These are phyloP conservation scores for Acronicta psi DNA, from an alignment of 2,888 invertebrate species.

Conservation along the genomic window DNA sequence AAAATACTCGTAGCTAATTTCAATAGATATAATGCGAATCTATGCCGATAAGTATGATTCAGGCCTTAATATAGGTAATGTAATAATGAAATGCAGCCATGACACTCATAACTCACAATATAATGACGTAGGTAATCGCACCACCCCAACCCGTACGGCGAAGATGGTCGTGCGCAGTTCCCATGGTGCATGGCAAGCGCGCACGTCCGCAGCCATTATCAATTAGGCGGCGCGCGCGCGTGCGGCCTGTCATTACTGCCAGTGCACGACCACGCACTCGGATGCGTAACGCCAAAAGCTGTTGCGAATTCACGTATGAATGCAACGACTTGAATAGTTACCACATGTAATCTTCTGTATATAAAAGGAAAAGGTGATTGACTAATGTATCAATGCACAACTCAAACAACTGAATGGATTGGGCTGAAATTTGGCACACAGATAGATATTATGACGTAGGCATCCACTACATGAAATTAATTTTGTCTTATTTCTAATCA, in stretches of 20 bases:
- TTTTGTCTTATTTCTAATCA: no score
- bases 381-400: no score
- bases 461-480: no score
- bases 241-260: conserved; percentile 85
- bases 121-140: conserved; percentile 65
- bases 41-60: background rate
- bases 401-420: no score
- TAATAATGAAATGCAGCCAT: background rate
- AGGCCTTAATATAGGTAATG: background rate
- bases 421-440: no score
- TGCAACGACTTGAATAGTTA: background rate
- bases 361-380: no score
- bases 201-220: conserved; percentile 85
- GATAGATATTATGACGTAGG: no score
- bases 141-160: conserved; percentile 46
- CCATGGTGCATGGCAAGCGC: conserved; percentile 75
- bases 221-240: conserved; percentile 85
- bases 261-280: conserved; percentile 81
- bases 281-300: conserved; percentile 55
- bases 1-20: no score
- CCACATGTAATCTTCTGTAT: no score
- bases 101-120: conserved; percentile 15
- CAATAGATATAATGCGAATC: no score
- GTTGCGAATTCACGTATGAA: conserved; percentile 1
- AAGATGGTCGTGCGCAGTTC: conserved; percentile 64